phyloP scores from a whole-genome alignment of 2,888 invertebrate species.

The Nasonovia ribisnigri region DNA sequence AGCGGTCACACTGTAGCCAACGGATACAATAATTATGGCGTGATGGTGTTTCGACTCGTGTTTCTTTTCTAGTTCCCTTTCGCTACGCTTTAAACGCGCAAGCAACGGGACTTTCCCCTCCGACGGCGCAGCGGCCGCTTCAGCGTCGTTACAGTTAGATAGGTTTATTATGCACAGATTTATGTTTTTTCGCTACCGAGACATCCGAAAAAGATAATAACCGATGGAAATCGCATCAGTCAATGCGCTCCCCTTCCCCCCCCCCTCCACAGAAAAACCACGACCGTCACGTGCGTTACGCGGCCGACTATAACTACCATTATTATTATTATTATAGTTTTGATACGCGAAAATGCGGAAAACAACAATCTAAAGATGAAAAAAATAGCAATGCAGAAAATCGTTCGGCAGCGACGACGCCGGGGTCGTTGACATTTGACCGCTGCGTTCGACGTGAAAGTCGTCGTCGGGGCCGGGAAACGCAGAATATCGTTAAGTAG shows the following conservation, averaged over 20 bases:
- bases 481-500: neutral
- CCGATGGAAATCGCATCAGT: conserved; percentile 47
- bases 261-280: neutral
- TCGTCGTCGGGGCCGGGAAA: conserved; percentile 12
- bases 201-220: conserved; percentile 34
- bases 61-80: neutral
- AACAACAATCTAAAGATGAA: conserved; percentile 34
- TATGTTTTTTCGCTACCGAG: neutral
- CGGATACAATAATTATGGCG: conserved; percentile 61
- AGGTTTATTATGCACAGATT: conserved; percentile 8
- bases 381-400: conserved; percentile 48
- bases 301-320: neutral
- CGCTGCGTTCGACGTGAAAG: conserved; percentile 52
- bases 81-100: conserved; percentile 11
- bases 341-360: neutral
- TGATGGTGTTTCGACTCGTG: neutral
- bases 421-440: conserved; percentile 61
- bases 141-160: conserved; percentile 43
- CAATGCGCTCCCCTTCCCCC: neutral
- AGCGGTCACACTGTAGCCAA: conserved; percentile 49
- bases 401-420: conserved; percentile 20
- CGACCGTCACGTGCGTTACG: neutral
- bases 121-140: neutral
- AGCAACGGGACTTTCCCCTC: conserved; percentile 63
- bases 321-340: conserved; percentile 9